Evolutionary conservation across 2,113 vertebrate genomes (phyloP).

Genomic region (Scomber japonicus): DNA sequence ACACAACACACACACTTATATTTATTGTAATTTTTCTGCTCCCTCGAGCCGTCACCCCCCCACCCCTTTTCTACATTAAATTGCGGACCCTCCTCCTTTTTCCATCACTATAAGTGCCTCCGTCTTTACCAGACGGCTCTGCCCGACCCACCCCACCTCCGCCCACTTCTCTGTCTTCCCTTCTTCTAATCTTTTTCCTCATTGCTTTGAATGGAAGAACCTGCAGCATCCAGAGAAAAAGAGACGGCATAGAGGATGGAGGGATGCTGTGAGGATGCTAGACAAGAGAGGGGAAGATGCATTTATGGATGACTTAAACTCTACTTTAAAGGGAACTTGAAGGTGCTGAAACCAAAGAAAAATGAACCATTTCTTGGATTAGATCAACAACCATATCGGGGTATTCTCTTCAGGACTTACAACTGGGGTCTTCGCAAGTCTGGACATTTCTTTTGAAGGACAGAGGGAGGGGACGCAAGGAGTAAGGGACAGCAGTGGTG

Average conservation of each 20-base stretch:
- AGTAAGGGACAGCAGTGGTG: slow-evolving; percentile 3
- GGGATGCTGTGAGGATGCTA: slow-evolving; percentile 55
- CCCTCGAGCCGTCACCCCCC: slow-evolving; percentile 20
- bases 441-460: slow-evolving; percentile 32
- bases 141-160: slow-evolving; percentile 60
- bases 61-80: slow-evolving; percentile 60
- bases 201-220: slow-evolving; percentile 58
- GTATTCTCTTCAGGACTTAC: not conserved
- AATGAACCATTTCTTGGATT: slow-evolving; percentile 10
- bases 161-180: slow-evolving; percentile 60
- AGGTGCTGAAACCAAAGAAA: not conserved
- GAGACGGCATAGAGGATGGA: slow-evolving; percentile 16
- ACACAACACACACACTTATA: slow-evolving; percentile 4
- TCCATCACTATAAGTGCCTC: slow-evolving; percentile 77
- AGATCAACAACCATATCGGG: not conserved
- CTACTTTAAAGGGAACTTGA: not conserved
- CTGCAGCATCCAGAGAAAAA: slow-evolving; percentile 76
- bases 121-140: slow-evolving; percentile 53
- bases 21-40: slow-evolving; percentile 27
- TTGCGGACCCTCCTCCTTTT: slow-evolving; percentile 62
- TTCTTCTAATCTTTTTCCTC: slow-evolving; percentile 48
- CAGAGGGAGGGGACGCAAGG: slow-evolving; percentile 28
- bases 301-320: slow-evolving; percentile 8
- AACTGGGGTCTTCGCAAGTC: not conserved
- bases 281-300: slow-evolving; percentile 8